phyloP scores from a whole-genome alignment of 2,113 vertebrate genomes.

The Cnemophilus loriae region DNA sequence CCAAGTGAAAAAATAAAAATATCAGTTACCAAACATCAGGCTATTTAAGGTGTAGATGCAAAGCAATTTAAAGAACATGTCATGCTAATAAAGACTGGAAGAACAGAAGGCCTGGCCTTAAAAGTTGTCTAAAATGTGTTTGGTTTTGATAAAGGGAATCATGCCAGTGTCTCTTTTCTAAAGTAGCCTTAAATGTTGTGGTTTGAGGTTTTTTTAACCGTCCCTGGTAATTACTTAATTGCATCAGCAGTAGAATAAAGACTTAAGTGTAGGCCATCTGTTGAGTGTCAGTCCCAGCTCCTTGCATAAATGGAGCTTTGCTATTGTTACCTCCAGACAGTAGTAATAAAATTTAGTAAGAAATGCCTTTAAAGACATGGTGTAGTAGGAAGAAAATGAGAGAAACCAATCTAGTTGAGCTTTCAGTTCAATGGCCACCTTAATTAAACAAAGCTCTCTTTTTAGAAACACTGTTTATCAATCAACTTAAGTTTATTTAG shows the following conservation, averaged over 20 bases:
- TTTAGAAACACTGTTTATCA: conserved; percentile 6
- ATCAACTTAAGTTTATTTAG: background rate
- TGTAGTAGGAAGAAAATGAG: background rate
- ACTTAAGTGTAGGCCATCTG: background rate
- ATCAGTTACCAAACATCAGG: background rate
- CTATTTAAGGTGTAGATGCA: background rate
- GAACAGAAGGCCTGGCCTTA: background rate
- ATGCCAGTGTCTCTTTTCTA: background rate
- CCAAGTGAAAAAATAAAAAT: background rate
- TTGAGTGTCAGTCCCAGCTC: background rate
- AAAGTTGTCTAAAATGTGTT: background rate
- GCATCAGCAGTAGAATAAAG: background rate
- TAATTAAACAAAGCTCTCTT: background rate
- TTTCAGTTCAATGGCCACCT: background rate
- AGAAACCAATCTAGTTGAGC: background rate
- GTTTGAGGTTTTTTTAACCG: background rate
- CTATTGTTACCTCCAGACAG: background rate
- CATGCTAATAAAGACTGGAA: background rate
- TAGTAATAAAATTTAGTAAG: background rate
- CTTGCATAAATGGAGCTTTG: background rate
- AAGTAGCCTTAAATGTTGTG: background rate
- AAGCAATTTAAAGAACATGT: background rate
- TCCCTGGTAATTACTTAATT: background rate
- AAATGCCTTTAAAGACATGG: background rate
- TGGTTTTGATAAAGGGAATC: background rate